These are phyloP conservation scores for Hypselothyrea guttata DNA, from an alignment of 2,888 invertebrate species.

Conservation along the genomic window DNA sequence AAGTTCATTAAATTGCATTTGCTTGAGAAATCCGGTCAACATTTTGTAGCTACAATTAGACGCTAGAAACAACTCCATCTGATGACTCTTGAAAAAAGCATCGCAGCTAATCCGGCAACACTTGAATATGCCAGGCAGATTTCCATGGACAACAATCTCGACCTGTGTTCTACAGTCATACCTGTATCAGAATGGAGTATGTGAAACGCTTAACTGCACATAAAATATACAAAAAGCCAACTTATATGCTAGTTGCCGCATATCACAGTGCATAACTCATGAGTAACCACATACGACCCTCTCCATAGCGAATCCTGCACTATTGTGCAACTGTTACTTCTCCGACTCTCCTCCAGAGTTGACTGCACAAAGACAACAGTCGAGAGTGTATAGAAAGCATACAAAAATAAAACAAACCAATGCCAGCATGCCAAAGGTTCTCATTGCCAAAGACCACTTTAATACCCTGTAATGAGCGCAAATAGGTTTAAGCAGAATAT, in stretches of 20 bases:
- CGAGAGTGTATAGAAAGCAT: constrained; percentile 48
- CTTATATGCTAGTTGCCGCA: constrained; percentile 56
- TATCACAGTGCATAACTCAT: constrained; percentile 59
- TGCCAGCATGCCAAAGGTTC: constrained; percentile 29
- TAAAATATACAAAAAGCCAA: constrained; percentile 52
- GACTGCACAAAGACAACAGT: constrained; percentile 60
- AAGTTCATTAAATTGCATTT: too few species aligned
- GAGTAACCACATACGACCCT: constrained; percentile 17
- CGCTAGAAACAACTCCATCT: too few species aligned
- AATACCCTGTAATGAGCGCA: too few species aligned
- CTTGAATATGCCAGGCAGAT: constrained; percentile 14
- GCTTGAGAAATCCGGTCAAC: too few species aligned
- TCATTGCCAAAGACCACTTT: constrained; percentile 3
- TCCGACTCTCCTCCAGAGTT: constrained; percentile 13
- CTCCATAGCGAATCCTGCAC: neutral
- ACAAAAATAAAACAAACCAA: constrained; percentile 33
- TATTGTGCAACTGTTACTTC: neutral
- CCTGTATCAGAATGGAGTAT: constrained; percentile 3
- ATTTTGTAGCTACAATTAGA: too few species aligned
- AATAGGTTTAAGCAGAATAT: too few species aligned
- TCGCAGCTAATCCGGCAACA: constrained; percentile 5
- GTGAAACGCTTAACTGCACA: constrained; percentile 60
- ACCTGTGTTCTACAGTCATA: constrained; percentile 22
- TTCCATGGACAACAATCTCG: constrained; percentile 22
- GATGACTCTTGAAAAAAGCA: too few species aligned